Percentiles rank a stretch among this genome's conserved stretches.
phyloP scores from a whole-genome alignment of 2,113 vertebrate genomes.

The Gymnocephalus cernua region DNA sequence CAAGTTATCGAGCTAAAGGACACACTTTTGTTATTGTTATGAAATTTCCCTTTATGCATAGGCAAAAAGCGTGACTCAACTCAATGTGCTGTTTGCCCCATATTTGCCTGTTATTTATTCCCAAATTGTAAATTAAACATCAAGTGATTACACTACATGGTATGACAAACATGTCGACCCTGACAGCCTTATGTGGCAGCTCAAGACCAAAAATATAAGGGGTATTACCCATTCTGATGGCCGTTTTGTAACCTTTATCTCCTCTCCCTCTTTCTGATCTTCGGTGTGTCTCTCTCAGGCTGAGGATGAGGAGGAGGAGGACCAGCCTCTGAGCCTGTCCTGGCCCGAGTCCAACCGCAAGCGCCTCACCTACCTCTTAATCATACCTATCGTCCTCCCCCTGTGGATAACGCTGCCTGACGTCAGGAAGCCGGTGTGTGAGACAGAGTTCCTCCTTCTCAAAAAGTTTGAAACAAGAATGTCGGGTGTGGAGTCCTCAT shows the following conservation, averaged over 20 bases:
- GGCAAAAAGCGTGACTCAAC: constrained; percentile 23
- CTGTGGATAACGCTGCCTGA: constrained; percentile 92
- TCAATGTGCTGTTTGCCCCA: background rate
- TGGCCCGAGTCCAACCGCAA: constrained; percentile 91
- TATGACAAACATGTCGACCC: no score
- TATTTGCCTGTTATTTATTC: constrained; percentile 15
- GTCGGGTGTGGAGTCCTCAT: background rate
- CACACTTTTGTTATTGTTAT: constrained; percentile 21
- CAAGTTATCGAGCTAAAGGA: constrained; percentile 18
- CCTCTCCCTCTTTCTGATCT: background rate
- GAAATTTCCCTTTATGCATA: constrained; percentile 5
- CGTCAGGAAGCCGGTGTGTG: constrained; percentile 87
- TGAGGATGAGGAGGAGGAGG: constrained; percentile 88
- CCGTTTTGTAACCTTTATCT: background rate
- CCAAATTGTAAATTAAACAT: constrained; percentile 2
- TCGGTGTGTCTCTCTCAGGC: constrained; percentile 68
- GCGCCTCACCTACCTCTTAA: constrained; percentile 89
- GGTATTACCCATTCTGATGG: background rate
- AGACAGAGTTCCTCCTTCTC: background rate
- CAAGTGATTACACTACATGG: background rate
- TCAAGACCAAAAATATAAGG: no score
- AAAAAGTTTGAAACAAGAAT: background rate
- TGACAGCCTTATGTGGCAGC: background rate
- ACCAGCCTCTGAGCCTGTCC: constrained; percentile 91
- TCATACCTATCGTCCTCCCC: constrained; percentile 91